phyloP scores from a whole-genome alignment of 2,888 invertebrate genomes.

The Campaea margaritaria region DNA sequence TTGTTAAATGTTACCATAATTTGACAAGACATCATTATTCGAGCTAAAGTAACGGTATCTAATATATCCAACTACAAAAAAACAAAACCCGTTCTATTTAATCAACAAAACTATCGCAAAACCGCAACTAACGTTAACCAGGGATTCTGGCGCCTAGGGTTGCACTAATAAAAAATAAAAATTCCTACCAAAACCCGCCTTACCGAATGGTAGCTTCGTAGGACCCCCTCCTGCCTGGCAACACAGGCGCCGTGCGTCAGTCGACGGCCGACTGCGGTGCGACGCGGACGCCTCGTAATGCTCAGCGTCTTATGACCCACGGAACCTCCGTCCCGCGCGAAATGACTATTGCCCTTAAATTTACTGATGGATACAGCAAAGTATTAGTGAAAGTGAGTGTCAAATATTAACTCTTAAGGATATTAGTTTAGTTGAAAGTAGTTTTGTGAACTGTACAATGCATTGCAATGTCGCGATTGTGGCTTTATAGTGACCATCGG shows the following conservation, averaged over 20 bases:
- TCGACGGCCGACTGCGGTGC: slow-evolving; percentile 69
- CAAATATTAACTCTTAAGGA: slow-evolving; percentile 29
- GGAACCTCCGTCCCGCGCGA: slow-evolving; percentile 55
- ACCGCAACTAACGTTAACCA: no score
- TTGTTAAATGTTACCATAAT: neutral
- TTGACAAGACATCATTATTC: no score
- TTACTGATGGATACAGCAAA: slow-evolving; percentile 61
- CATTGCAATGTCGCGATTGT: slow-evolving; percentile 72
- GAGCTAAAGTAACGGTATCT: no score
- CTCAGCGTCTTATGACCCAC: slow-evolving; percentile 40
- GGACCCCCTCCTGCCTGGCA: slow-evolving; percentile 48
- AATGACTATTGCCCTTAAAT: slow-evolving; percentile 57
- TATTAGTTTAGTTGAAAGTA: slow-evolving; percentile 21
- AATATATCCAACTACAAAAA: neutral
- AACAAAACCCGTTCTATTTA: no score
- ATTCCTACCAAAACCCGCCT: slow-evolving; percentile 26
- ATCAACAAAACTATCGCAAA: no score
- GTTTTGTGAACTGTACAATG: slow-evolving; percentile 45
- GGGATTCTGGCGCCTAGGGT: no score
- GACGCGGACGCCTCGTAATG: slow-evolving; percentile 62
- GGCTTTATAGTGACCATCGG: slow-evolving; percentile 83
- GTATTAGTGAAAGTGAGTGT: slow-evolving; percentile 69
- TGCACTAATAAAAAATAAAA: neutral
- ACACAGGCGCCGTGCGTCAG: slow-evolving; percentile 64
- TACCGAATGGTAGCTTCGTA: slow-evolving; percentile 31